Conservation (phyloP, 2,888 invertebrate genomes). For the Hermaeophaga mercurialis region DNA sequence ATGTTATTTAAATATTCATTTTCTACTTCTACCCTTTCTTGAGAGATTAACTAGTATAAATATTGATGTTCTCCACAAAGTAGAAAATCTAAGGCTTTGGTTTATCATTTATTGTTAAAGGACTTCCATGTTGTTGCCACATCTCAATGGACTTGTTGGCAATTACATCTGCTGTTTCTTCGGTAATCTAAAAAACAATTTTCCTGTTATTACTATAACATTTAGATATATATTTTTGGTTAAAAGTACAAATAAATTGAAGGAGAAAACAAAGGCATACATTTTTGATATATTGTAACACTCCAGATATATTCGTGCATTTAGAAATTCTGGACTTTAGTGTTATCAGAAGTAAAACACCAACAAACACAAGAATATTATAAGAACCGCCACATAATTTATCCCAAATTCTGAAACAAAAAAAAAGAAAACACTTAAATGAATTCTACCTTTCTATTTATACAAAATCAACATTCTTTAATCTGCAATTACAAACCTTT, state of each 20-base stretch:
- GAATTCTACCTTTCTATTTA: too few relatives aligned
- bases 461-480: too few relatives aligned
- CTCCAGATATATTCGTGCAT: conserved; percentile 64
- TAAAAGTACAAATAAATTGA: too few relatives aligned
- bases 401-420: conserved; percentile 83
- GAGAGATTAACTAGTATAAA: too few relatives aligned
- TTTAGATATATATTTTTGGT: too few relatives aligned
- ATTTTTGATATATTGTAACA: conserved; percentile 70
- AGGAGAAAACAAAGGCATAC: conserved; percentile 60
- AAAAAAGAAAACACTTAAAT: too few relatives aligned
- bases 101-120: conserved; percentile 55
- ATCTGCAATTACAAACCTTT: too few relatives aligned
- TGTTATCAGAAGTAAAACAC: conserved; percentile 74
- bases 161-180: conserved; percentile 80
- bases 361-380: conserved; percentile 79
- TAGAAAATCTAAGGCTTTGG: conserved; percentile 47
- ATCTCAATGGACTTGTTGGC: conserved; percentile 85
- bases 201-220: too few relatives aligned
- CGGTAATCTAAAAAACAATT: conserved; percentile 66
- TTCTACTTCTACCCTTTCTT: too few relatives aligned
- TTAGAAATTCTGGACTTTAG: conserved; percentile 69
- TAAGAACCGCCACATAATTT: conserved; percentile 85
- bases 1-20: too few relatives aligned
- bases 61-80: too few relatives aligned
- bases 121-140: conserved; percentile 81